Conservation (phyloP, 2,797 vertebrate species). For the Anguilla anguilla region DNA sequence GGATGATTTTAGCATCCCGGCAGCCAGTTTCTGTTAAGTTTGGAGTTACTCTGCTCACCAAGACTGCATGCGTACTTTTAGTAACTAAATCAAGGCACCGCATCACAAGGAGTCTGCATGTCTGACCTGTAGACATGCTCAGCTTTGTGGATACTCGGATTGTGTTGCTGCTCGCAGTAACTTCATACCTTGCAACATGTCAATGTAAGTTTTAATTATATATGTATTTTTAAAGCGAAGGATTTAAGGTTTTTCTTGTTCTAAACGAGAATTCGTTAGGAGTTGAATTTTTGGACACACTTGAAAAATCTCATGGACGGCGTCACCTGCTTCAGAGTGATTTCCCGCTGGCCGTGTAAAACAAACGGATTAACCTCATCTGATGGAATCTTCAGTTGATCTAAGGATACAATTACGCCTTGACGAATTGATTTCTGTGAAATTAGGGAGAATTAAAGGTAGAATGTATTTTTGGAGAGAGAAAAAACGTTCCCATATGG, state of each 20-base stretch:
- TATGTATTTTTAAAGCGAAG: slow-evolving; percentile 24
- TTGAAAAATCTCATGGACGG: background rate
- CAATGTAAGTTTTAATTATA: slow-evolving; percentile 90
- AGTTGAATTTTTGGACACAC: slow-evolving; percentile 1
- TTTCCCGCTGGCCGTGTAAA: background rate
- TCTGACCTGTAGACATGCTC: slow-evolving; percentile 96
- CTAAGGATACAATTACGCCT: slow-evolving; percentile 16
- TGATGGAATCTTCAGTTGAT: background rate
- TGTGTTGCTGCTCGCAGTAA: slow-evolving; percentile 99
- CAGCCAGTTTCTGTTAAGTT: slow-evolving; percentile 71
- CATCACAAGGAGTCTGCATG: slow-evolving; percentile 85
- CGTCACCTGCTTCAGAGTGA: background rate
- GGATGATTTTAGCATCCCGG: slow-evolving; percentile 75
- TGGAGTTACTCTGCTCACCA: slow-evolving; percentile 61
- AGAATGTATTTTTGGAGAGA: background rate
- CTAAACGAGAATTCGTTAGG: slow-evolving; percentile 7
- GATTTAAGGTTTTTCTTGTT: slow-evolving; percentile 6
- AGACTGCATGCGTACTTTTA: slow-evolving; percentile 71
- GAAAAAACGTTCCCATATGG: background rate
- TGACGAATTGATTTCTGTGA: background rate
- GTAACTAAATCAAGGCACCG: slow-evolving; percentile 64
- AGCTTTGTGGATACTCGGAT: slow-evolving; percentile 99
- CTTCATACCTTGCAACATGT: slow-evolving; percentile 92
- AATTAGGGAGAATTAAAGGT: background rate
- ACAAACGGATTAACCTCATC: slow-evolving; percentile 8